Percentiles rank a stretch among this genome's conserved stretches.
Conservation (phyloP, 2,113 vertebrate genomes). For the Chloroceryle aenea region DNA sequence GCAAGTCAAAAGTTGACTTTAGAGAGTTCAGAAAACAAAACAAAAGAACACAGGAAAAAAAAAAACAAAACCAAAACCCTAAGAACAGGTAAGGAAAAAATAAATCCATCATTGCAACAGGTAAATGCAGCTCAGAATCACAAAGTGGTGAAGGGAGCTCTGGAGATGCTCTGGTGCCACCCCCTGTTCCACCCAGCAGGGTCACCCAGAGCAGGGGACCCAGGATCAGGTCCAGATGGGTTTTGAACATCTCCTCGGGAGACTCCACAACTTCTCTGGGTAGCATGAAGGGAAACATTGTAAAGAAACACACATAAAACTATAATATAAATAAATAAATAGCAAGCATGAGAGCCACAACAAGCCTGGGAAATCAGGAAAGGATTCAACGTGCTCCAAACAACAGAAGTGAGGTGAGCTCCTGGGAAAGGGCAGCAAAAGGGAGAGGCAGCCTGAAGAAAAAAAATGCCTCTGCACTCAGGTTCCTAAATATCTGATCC, state of each 20-base stretch:
- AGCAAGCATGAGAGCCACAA: not conserved
- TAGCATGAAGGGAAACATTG: not conserved
- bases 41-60: too few relatives aligned
- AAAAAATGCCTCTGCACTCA: not conserved
- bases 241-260: too few relatives aligned
- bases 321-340: not conserved
- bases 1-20: not conserved
- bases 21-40: not conserved
- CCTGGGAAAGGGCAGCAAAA: not conserved
- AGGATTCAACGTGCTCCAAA: not conserved
- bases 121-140: not conserved
- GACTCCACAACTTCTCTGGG: too few relatives aligned
- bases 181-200: too few relatives aligned
- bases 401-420: not conserved
- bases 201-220: too few relatives aligned
- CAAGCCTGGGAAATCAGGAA: not conserved
- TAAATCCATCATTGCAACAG: not conserved
- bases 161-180: too few relatives aligned
- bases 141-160: too few relatives aligned
- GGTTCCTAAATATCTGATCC: not conserved
- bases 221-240: too few relatives aligned
- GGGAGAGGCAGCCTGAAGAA: not conserved
- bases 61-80: too few relatives aligned
- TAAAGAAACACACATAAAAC: too few relatives aligned
- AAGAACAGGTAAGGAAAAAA: not conserved